Evolutionary conservation across 1,140 invertebrate species (phyloP).

Genomic region (Leucophenga varia): DNA sequence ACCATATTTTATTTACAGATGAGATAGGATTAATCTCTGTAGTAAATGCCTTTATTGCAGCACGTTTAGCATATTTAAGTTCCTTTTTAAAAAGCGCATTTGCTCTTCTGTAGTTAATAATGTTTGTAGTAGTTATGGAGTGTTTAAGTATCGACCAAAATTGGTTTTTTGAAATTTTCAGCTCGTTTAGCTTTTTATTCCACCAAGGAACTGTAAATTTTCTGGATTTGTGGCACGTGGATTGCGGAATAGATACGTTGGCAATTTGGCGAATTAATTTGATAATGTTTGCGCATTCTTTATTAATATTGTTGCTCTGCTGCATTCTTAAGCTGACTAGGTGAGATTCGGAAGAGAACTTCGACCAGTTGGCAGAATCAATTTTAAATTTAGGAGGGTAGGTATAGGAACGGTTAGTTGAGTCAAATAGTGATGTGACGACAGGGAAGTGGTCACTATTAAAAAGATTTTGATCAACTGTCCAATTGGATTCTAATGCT

Average conservation of each 20-base stretch:
- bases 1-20: conserved; percentile 12
- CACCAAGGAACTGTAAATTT: conserved; percentile 5
- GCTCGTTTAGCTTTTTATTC: conserved; percentile 7
- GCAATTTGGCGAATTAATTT: too few relatives aligned
- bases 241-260: too few relatives aligned
- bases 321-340: too few relatives aligned
- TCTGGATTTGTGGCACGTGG: neutral
- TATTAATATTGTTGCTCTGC: neutral
- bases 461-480: neutral
- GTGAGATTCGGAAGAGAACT: too few relatives aligned
- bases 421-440: neutral
- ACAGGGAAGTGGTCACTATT: conserved; percentile 10
- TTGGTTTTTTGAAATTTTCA: conserved; percentile 12
- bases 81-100: conserved; percentile 8
- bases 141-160: conserved; percentile 10
- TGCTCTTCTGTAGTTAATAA: conserved; percentile 15
- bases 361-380: neutral
- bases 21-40: conserved; percentile 11
- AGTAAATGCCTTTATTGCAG: conserved; percentile 11
- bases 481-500: conserved; percentile 1
- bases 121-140: conserved; percentile 14
- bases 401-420: neutral
- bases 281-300: neutral
- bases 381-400: neutral
- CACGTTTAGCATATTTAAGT: conserved; percentile 12